phyloP scores from a whole-genome alignment of 2,888 invertebrate genomes.

The Rutpela maculata region DNA sequence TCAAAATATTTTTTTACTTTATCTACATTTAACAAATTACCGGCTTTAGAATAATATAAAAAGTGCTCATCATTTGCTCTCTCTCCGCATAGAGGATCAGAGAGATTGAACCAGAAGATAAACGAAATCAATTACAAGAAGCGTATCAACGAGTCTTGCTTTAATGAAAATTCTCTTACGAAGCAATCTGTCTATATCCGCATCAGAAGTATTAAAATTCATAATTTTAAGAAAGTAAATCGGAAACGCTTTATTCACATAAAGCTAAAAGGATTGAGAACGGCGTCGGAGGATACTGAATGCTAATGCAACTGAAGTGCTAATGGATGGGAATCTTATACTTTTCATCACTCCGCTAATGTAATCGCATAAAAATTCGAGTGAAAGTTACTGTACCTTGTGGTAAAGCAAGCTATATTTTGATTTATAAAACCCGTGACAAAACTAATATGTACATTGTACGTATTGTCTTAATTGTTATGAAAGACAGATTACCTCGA shows the following conservation, averaged over 20 bases:
- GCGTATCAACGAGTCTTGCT: neutral
- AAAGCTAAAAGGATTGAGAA: neutral
- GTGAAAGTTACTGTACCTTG: no score
- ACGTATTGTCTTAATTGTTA: no score
- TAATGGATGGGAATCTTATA: neutral
- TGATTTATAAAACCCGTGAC: no score
- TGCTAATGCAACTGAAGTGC: neutral
- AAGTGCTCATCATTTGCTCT: neutral
- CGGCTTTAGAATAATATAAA: neutral
- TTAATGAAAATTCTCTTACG: neutral
- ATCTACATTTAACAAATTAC: neutral
- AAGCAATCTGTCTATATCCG: neutral
- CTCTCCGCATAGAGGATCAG: neutral
- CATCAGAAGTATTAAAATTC: neutral
- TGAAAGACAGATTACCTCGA: no score
- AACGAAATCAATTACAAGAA: constrained; percentile 4
- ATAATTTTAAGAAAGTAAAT: constrained; percentile 4
- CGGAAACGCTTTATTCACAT: neutral
- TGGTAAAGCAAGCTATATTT: no score
- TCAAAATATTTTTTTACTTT: no score
- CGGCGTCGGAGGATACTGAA: neutral
- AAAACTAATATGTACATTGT: no score
- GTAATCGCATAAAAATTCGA: neutral
- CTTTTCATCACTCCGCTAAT: neutral
- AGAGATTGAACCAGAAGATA: neutral